Percentiles rank a stretch among this genome's conserved stretches.
These are phyloP conservation scores for Scolopax mira DNA, from an alignment of 2,113 vertebrate genomes.

Conservation along the genomic window DNA sequence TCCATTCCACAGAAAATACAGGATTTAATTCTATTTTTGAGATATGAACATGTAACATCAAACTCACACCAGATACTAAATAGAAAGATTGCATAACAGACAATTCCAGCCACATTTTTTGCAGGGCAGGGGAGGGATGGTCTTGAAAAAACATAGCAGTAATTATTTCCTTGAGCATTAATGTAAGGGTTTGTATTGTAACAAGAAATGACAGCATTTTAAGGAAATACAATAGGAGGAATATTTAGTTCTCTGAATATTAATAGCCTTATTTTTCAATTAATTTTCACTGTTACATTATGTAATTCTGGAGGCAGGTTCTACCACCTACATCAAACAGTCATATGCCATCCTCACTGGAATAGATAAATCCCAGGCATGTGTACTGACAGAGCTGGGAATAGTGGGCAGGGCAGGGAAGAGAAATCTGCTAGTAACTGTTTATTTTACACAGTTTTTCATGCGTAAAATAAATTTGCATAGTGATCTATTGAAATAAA, in stretches of 20 bases:
- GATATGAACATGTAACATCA: neutral
- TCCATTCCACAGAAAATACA: neutral
- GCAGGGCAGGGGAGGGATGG: neutral
- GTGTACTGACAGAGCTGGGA: neutral
- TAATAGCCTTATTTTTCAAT: conserved; percentile 24
- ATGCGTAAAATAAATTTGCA: no score
- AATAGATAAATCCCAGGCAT: neutral
- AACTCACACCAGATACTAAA: neutral
- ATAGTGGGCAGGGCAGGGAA: neutral
- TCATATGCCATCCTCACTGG: neutral
- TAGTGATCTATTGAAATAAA: no score
- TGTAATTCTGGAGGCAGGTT: neutral
- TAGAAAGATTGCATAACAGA: neutral
- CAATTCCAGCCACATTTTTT: neutral
- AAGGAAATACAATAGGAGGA: neutral
- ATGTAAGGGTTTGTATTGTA: neutral
- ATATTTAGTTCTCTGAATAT: conserved; percentile 44
- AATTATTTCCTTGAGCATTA: neutral
- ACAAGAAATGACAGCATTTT: neutral
- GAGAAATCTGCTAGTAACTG: no score
- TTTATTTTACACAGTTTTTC: no score
- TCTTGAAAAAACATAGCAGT: neutral
- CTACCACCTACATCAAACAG: neutral
- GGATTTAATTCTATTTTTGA: neutral
- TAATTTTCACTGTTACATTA: conserved; percentile 3